Evolutionary conservation across 2,113 vertebrate genomes (phyloP).

Genomic region (Conger conger): DNA sequence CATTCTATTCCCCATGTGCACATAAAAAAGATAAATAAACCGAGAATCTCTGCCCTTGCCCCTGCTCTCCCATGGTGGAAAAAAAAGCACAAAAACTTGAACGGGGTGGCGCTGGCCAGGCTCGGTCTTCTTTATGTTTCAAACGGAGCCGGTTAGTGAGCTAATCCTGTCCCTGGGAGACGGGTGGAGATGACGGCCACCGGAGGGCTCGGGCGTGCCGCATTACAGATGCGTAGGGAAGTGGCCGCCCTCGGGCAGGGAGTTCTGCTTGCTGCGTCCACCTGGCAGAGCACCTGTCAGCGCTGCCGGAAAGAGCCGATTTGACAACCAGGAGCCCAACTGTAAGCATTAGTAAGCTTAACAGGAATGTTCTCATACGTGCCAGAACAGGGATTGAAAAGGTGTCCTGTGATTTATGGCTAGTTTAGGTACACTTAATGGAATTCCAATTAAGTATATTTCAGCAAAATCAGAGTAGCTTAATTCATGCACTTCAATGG

Average conservation of each 20-base stretch:
- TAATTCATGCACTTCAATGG: too few species aligned
- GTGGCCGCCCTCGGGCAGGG: constrained; percentile 50
- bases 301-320: not conserved
- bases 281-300: not conserved
- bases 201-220: constrained; percentile 32
- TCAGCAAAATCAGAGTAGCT: too few species aligned
- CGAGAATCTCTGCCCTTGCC: not conserved
- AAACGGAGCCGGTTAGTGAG: constrained; percentile 8
- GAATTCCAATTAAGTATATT: too few species aligned
- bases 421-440: too few species aligned
- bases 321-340: not conserved
- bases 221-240: constrained; percentile 36
- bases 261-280: not conserved
- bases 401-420: too few species aligned
- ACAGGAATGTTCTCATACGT: not conserved
- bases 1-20: not conserved
- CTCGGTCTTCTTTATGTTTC: constrained; percentile 32
- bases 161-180: constrained; percentile 25
- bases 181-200: constrained; percentile 36
- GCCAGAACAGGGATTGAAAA: not conserved
- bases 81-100: not conserved
- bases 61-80: constrained; percentile 12
- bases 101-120: constrained; percentile 10
- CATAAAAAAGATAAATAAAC: constrained; percentile 21
- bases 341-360: not conserved